Conservation (phyloP, 2,888 invertebrate species). For the Cheiracanthium punctorium region DNA sequence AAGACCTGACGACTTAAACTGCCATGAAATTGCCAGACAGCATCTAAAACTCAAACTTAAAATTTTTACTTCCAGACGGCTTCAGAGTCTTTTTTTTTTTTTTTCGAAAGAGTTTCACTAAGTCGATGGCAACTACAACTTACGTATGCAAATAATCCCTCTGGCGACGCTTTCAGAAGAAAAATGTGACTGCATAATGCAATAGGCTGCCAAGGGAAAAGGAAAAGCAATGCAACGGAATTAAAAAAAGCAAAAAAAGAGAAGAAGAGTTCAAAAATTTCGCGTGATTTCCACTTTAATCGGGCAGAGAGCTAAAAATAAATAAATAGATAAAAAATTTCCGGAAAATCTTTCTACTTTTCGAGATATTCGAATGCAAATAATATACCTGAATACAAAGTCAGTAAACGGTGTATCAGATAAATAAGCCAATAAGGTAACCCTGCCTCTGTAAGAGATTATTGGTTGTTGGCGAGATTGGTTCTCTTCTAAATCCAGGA, state of each 20-base stretch:
- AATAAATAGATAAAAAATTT: constrained; percentile 1
- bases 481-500: neutral
- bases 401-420: constrained; percentile 7
- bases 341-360: neutral
- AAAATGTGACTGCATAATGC: constrained; percentile 63
- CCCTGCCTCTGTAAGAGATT: neutral
- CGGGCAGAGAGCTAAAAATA: constrained; percentile 28
- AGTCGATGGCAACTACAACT: constrained; percentile 28
- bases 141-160: constrained; percentile 56
- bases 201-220: constrained; percentile 34
- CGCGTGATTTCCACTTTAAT: constrained; percentile 39
- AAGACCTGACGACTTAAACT: constrained; percentile 9
- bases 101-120: neutral
- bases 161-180: constrained; percentile 48
- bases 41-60: neutral
- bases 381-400: constrained; percentile 9
- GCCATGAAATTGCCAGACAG: neutral
- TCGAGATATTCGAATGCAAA: neutral
- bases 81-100: neutral
- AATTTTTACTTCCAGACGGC: neutral
- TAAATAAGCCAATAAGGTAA: constrained; percentile 54
- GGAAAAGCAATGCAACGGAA: neutral
- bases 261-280: constrained; percentile 8
- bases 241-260: constrained; percentile 20
- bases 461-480: constrained; percentile 44